phyloP scores from a whole-genome alignment of 2,888 invertebrate species.

The Leptinotarsa peninsularis region DNA sequence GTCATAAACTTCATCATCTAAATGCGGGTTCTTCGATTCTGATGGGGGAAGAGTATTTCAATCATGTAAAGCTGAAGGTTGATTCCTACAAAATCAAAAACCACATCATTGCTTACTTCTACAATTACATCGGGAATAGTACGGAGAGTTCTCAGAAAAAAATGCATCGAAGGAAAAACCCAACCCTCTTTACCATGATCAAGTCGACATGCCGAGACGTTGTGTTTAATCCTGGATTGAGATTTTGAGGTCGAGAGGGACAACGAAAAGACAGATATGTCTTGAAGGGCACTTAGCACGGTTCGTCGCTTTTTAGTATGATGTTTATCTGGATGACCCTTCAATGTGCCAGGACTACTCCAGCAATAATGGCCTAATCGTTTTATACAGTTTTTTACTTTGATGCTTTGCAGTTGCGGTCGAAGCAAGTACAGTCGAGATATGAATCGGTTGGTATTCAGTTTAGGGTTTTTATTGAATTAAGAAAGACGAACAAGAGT shows the following conservation, averaged over 20 bases:
- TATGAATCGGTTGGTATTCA: too few relatives aligned
- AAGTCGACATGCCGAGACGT: conserved; percentile 21
- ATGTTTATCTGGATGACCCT: conserved; percentile 42
- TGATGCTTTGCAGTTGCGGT: not conserved
- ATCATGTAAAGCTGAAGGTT: too few relatives aligned
- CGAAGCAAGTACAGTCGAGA: too few relatives aligned
- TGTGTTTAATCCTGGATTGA: conserved; percentile 17
- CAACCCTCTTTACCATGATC: not conserved
- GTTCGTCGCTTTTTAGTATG: conserved; percentile 38
- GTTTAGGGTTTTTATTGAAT: too few relatives aligned
- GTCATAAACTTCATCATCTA: too few relatives aligned
- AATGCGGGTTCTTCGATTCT: too few relatives aligned
- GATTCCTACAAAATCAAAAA: too few relatives aligned
- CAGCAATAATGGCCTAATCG: conserved; percentile 10
- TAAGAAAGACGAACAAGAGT: too few relatives aligned
- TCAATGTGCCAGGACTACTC: conserved; percentile 21
- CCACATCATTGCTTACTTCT: too few relatives aligned
- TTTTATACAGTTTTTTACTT: not conserved
- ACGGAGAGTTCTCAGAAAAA: not conserved
- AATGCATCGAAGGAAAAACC: not conserved
- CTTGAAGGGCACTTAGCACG: conserved; percentile 38
- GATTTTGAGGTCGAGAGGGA: conserved; percentile 37
- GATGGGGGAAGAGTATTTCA: too few relatives aligned
- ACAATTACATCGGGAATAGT: not conserved
- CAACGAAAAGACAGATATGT: conserved; percentile 37